A percentile compares a stretch with the other conserved stretches of the same genome.
Evolutionary conservation across 2,888 invertebrate species (phyloP).

Genomic region (Acholoe squamosa): DNA sequence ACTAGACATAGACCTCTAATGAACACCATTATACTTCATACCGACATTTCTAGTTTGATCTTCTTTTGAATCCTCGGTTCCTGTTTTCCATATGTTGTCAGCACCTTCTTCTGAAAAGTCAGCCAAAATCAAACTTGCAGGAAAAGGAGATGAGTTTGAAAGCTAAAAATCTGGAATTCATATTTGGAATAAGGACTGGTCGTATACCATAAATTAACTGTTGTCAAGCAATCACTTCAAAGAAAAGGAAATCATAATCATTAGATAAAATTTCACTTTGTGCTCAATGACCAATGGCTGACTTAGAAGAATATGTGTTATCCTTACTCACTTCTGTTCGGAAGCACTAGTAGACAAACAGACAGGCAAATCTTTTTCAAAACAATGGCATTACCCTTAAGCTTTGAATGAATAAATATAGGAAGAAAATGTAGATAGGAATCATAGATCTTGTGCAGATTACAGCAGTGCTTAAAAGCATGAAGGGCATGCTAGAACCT

Average conservation of each 20-base stretch:
- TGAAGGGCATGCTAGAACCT: neutral
- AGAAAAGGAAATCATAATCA: no score
- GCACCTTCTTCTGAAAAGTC: slow-evolving; percentile 16
- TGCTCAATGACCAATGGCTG: no score
- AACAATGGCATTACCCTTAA: neutral
- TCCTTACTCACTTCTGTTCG: neutral
- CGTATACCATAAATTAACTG: no score
- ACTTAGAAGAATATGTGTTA: neutral
- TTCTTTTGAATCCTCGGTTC: neutral
- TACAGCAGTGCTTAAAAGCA: neutral
- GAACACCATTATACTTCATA: neutral
- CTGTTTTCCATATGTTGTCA: neutral
- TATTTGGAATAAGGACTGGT: no score
- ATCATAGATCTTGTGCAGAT: neutral
- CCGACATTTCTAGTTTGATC: neutral
- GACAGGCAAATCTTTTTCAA: neutral
- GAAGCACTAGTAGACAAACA: neutral
- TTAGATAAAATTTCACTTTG: no score
- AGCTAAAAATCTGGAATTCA: neutral
- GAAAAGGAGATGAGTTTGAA: neutral
- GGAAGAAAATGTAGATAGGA: neutral
- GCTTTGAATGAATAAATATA: neutral
- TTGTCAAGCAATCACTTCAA: no score
- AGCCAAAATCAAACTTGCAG: neutral
- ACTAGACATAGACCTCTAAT: neutral